A percentile compares a stretch with the other conserved stretches of the same genome.
Conservation (phyloP, 2,113 vertebrate genomes). For the Scortum barcoo region DNA sequence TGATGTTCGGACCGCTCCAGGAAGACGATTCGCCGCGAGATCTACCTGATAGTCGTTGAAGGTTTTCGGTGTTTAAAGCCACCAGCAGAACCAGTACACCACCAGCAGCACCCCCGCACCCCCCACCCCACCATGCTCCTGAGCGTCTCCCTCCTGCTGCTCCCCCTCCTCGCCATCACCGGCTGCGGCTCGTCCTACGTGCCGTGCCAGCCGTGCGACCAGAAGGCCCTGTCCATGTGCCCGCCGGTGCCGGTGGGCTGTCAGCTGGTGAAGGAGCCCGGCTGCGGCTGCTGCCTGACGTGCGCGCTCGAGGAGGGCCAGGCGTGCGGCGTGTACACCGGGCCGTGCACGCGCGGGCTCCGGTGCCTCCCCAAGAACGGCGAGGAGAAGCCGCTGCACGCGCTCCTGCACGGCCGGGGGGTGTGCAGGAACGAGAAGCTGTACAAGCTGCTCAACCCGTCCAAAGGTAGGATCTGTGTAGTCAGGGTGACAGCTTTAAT, state of each 20-base stretch:
- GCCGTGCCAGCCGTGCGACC: conserved; percentile 95
- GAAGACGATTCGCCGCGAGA: conserved; percentile 31
- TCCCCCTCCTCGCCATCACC: conserved; percentile 81
- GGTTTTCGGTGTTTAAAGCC: too few relatives aligned
- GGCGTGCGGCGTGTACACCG: conserved; percentile 96
- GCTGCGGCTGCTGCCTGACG: conserved; percentile 98
- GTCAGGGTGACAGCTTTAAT: too few relatives aligned
- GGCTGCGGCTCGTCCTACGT: conserved; percentile 88
- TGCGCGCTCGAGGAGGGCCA: conserved; percentile 94
- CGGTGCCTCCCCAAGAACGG: conserved; percentile 94
- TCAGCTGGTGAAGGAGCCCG: conserved; percentile 95
- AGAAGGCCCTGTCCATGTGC: conserved; percentile 92
- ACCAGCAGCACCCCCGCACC: too few relatives aligned
- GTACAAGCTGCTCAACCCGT: conserved; percentile 86
- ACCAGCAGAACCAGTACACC: too few relatives aligned
- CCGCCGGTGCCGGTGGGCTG: conserved; percentile 90
- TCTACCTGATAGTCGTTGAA: conserved; percentile 39
- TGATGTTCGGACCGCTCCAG: conserved; percentile 62
- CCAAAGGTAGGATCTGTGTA: conserved; percentile 83
- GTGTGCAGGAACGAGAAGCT: conserved; percentile 93
- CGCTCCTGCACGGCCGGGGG: conserved; percentile 94
- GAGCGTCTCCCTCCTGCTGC: conserved; percentile 84
- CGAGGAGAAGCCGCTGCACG: conserved; percentile 97
- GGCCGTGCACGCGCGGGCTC: conserved; percentile 92
- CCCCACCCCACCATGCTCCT: conserved; percentile 84